These are phyloP conservation scores for Proisotoma minuta DNA, from an alignment of 2,888 invertebrate species.

Conservation along the genomic window DNA sequence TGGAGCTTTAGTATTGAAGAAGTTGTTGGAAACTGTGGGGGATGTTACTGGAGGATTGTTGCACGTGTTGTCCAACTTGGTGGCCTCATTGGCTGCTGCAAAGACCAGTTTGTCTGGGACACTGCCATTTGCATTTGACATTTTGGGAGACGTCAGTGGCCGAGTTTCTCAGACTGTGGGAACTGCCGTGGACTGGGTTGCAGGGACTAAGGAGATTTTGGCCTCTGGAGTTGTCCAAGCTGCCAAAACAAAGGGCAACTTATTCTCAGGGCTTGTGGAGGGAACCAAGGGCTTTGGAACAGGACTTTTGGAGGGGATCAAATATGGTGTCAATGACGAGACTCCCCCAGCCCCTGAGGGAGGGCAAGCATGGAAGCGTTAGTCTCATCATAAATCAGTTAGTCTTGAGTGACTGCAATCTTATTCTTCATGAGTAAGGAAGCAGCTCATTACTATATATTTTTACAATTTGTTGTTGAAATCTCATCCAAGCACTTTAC, in stretches of 20 bases:
- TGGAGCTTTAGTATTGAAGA: conserved; percentile 46
- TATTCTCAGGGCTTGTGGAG: conserved; percentile 47
- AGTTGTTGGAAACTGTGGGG: conserved; percentile 47
- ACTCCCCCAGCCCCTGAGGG: conserved; percentile 42
- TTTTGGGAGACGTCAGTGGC: conserved; percentile 47
- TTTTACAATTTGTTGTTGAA: no score
- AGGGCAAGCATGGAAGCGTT: conserved; percentile 38
- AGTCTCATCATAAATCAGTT: no score
- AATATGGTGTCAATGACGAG: conserved; percentile 47
- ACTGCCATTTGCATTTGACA: conserved; percentile 47
- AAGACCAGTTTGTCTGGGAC: conserved; percentile 48
- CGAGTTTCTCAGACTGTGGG: conserved; percentile 47
- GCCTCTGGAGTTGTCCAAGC: conserved; percentile 47
- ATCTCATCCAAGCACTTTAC: no score
- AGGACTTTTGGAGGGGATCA: conserved; percentile 47
- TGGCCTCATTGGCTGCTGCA: conserved; percentile 46
- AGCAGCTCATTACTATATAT: no score
- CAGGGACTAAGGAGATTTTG: conserved; percentile 47
- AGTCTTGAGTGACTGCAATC: no score
- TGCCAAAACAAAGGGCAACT: conserved; percentile 47
- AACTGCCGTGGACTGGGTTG: conserved; percentile 47
- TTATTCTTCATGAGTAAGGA: no score
- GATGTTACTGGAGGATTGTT: conserved; percentile 47
- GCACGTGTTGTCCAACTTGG: conserved; percentile 47
- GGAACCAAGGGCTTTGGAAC: conserved; percentile 47